phyloP scores from a whole-genome alignment of 2,888 invertebrate species.

The Abrostola tripartita region DNA sequence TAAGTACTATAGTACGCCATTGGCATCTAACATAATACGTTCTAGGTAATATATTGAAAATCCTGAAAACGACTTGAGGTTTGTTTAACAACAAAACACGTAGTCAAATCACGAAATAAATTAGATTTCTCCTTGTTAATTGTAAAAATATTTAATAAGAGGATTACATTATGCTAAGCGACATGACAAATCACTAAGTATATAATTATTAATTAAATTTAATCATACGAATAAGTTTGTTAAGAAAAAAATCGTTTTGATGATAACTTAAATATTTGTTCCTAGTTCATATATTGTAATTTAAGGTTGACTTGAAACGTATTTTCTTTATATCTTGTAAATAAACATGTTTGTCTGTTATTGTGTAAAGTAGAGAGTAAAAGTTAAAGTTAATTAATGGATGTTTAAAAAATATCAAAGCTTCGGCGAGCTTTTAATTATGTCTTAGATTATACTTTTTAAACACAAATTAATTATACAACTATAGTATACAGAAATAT shows the following conservation, averaged over 20 bases:
- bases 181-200: constrained; percentile 57
- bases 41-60: constrained; percentile 20
- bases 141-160: constrained; percentile 39
- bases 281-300: constrained; percentile 68
- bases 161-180: constrained; percentile 41
- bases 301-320: constrained; percentile 65
- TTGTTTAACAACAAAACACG: constrained; percentile 21
- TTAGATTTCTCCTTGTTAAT: constrained; percentile 30
- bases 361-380: constrained; percentile 58
- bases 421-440: constrained; percentile 17
- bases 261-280: constrained; percentile 67
- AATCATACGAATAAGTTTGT: constrained; percentile 47
- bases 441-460: constrained; percentile 42
- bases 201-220: constrained; percentile 32
- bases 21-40: constrained; percentile 21
- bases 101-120: constrained; percentile 11
- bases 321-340: constrained; percentile 59
- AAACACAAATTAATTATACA: constrained; percentile 34
- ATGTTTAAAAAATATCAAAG: constrained; percentile 52
- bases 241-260: constrained; percentile 54
- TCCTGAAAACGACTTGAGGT: constrained; percentile 7
- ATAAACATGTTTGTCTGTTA: constrained; percentile 59
- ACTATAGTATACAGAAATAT: constrained; percentile 24
- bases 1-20: constrained; percentile 11
- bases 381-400: constrained; percentile 38